phyloP scores from a whole-genome alignment of 2,113 vertebrate genomes.

The Microtus pennsylvanicus region DNA sequence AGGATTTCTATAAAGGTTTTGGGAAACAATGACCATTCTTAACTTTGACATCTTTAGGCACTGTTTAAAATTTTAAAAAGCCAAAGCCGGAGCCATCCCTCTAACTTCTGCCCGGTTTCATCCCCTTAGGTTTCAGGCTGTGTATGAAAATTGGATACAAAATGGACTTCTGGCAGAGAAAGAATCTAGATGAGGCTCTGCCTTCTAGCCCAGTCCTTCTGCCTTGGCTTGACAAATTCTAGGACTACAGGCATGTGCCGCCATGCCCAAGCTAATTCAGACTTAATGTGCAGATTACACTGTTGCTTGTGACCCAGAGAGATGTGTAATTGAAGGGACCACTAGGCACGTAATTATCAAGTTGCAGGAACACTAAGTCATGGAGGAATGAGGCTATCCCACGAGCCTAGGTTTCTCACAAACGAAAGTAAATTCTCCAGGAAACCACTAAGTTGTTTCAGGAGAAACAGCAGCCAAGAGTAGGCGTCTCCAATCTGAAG shows the following conservation, averaged over 20 bases:
- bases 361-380: background rate
- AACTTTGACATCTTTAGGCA: background rate
- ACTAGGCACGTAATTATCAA: background rate
- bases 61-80: background rate
- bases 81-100: background rate
- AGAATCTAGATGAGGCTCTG: too few relatives aligned
- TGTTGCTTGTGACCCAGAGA: background rate
- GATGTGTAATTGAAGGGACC: background rate
- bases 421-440: background rate
- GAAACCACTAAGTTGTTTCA: background rate
- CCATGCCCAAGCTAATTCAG: background rate
- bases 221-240: background rate
- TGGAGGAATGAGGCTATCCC: background rate
- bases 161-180: background rate
- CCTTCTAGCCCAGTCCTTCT: background rate
- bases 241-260: background rate
- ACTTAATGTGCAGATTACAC: constrained; percentile 1
- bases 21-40: background rate
- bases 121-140: background rate
- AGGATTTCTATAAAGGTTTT: background rate
- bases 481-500: background rate
- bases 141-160: background rate
- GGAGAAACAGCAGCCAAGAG: background rate
- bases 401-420: background rate
- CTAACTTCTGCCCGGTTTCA: background rate